Evolutionary conservation across 2,113 vertebrate species (phyloP), one percentile per base, ranked within the genome.

Genomic region (Scophthalmus maximus): DNA sequence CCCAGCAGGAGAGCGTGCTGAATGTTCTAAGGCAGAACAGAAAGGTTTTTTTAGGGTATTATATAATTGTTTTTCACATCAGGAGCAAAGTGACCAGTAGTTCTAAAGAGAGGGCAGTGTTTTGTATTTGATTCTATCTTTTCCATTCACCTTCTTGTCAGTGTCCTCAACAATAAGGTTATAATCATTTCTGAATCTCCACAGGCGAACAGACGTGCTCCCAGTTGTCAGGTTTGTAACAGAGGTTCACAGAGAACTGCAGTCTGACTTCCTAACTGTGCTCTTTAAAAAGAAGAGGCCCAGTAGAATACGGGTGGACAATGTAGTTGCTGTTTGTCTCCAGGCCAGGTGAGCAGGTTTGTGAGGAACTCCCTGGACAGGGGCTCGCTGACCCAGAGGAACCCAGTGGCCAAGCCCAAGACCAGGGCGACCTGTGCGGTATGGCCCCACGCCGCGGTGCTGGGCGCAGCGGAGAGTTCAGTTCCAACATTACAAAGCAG

Each of bases 311-410:
- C 57, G 50, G 12, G 25, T 68, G 51, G 51, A 65, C 52, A 44
- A 47, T 70, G 55, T 58, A 72, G 72, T 10, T 81, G 56, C 63
- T 80, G 64, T 84, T 50, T 87, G 58, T 87, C 79, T 86, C 32
- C 87, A 92, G 90, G 46, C 78, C 82, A 91, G 1, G 76, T 73
- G 0, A 90, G 89, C 57, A 76, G 86, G 58, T 95, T 96, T 57
- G 84, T 88, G 23, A 93, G 94, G 65, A 95, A 94, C 60, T 92
- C 94, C 0, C 0, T 64, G 42, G 95, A 95, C 89, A 94, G 87
- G 0, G 95, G 95, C 34, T 96, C 95, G 3, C 81, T 97, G 88
- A 96, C 96, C 0, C 96, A 96, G 86, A 93, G 95, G 55, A 97
- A 93, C 81, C 94, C 96, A 61, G 91, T 86, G 91, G 89, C 65